Conservation (phyloP, 2,797 vertebrate genomes). For the Ctenopoma multispine region DNA sequence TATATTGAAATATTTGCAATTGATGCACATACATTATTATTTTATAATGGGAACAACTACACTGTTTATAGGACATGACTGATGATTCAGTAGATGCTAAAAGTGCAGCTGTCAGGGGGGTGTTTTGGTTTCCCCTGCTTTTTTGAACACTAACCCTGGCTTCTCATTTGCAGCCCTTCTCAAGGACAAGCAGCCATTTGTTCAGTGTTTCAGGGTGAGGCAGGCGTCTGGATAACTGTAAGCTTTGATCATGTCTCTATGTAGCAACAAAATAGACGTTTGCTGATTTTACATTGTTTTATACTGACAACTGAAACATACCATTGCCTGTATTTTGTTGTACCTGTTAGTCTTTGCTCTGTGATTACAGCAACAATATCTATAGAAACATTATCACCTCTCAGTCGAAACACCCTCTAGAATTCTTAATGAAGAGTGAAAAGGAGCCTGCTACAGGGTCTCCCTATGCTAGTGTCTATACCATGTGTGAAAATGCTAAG, state of each 20-base stretch:
- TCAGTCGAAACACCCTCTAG: slow-evolving; percentile 54
- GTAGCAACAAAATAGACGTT: slow-evolving; percentile 29
- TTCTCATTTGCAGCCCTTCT: slow-evolving; percentile 53
- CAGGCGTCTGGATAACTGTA: slow-evolving; percentile 36
- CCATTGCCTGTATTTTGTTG: slow-evolving; percentile 22
- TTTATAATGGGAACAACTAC: not conserved
- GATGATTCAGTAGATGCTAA: slow-evolving; percentile 44
- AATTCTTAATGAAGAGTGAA: slow-evolving; percentile 72
- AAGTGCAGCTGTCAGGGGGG: slow-evolving; percentile 42
- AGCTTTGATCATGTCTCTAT: slow-evolving; percentile 34
- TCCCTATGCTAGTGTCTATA: slow-evolving; percentile 37
- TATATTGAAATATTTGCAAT: not conserved
- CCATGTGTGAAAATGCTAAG: slow-evolving; percentile 55
- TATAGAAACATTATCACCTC: slow-evolving; percentile 62
- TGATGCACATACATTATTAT: not conserved
- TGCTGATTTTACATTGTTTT: slow-evolving; percentile 1
- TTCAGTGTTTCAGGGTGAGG: slow-evolving; percentile 49
- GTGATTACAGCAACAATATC: slow-evolving; percentile 34
- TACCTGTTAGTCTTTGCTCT: slow-evolving; percentile 23
- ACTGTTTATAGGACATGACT: slow-evolving; percentile 5
- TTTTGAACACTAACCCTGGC: slow-evolving; percentile 45
- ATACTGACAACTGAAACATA: slow-evolving; percentile 19
- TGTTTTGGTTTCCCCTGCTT: slow-evolving; percentile 30
- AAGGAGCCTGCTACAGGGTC: slow-evolving; percentile 38
- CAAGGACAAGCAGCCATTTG: slow-evolving; percentile 78